These are phyloP conservation scores for Choloepus didactylus DNA, from an alignment of 2,797 vertebrate genomes.

Conservation along the genomic window DNA sequence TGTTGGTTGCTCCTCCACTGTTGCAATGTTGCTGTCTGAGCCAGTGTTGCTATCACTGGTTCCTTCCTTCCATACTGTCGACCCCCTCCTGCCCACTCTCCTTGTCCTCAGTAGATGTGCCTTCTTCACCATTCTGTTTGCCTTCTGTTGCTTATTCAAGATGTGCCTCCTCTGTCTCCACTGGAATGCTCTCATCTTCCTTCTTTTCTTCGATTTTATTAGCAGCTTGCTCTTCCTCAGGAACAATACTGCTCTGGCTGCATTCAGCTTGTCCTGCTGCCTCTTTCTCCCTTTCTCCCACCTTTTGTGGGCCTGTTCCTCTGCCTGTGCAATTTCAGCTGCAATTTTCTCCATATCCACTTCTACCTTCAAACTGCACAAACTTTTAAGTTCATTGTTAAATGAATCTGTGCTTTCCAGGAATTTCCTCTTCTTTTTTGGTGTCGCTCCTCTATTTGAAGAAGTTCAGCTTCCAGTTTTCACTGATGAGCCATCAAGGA, in stretches of 20 bases:
- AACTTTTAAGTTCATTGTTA: conserved; percentile 83
- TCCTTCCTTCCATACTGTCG: conserved; percentile 92
- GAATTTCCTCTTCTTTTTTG: conserved; percentile 98
- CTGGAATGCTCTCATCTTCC: no score
- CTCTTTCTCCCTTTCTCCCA: conserved; percentile 95
- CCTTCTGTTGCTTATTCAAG: no score
- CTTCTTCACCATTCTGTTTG: no score
- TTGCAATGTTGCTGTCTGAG: conserved; percentile 92
- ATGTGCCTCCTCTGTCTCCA: no score
- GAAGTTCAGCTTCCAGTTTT: conserved; percentile 96
- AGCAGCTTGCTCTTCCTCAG: conserved; percentile 72
- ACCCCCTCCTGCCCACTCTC: no score
- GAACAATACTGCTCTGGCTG: conserved; percentile 81
- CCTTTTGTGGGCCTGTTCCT: conserved; percentile 92
- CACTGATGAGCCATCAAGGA: conserved; percentile 99
- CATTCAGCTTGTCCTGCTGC: conserved; percentile 93
- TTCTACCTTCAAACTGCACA: no score
- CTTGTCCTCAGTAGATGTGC: no score
- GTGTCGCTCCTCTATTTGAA: conserved; percentile 98
- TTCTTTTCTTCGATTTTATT: no score
- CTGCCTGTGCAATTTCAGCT: no score
- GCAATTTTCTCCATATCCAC: no score
- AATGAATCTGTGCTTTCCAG: conserved; percentile 98
- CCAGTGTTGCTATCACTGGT: conserved; percentile 96
- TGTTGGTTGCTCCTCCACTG: conserved; percentile 90